Base-by-base conservation (phyloP, 2,797 vertebrate species). In the Neosalanx taihuensis region DNA sequence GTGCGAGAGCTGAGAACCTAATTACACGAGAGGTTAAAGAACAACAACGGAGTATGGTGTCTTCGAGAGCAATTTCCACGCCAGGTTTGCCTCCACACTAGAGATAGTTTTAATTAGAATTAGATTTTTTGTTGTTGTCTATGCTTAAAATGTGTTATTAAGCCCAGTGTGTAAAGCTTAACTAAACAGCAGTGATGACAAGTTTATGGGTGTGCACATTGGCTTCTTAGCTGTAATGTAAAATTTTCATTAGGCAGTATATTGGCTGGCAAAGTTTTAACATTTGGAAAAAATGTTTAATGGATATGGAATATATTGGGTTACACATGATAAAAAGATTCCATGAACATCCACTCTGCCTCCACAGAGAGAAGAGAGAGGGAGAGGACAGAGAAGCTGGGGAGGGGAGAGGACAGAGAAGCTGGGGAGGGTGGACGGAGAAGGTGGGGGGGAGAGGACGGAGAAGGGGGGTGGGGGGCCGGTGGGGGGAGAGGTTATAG, bases 301-400 rank as follows among this genome's bases (percentile, higher is more conserved):
- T n/a, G 62, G 7, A 70, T 46, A 69, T 59, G 31, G 23, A 61
- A 76, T 46, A 20, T 13, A 58, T 29, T 81, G 58, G 6, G 73
- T 74, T 59, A n/a, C 56, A 26, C 67, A 60, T 20, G 10, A 69
- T n/a, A 9, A 74, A 70, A 75, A 30, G 15, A 20, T 72, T 76
- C 70, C 53, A 37, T 63, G 13, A 53, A 13, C 17, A 53, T 75
- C 46, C 12, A 73, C 61, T 69, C 26, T 71, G 61, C 77, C 74
- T 77, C 35, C 57, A 67, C 49, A 46, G 58, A 76, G 75, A 76
- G 4, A 5, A 49, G 73, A 76, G 62, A 59, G 33, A n/a, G n/a
- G n/a, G n/a, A n/a, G n/a, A n/a, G n/a, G n/a, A 35, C 2, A 71
- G 46, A 29, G 37, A 51, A n/a, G n/a, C n/a, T n/a, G n/a, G 64